A percentile compares a stretch with the other conserved stretches of the same genome.
Evolutionary conservation across 2,888 invertebrate genomes (phyloP).

Genomic region (Pristionchus mayeri): DNA sequence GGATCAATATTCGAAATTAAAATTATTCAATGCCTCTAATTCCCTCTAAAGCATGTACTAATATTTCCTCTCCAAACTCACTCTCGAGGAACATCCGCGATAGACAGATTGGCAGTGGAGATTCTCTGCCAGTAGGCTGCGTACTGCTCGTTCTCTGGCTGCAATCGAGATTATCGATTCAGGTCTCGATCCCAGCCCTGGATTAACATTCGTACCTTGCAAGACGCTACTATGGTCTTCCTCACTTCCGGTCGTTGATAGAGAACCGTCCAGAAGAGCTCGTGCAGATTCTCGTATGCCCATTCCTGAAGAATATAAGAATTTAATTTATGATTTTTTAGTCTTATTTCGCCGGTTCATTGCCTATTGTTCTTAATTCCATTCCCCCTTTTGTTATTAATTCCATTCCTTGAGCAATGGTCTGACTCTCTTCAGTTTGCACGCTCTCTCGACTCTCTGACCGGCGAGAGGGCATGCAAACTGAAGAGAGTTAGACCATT

Average conservation of each 20-base stretch:
- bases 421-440: no score
- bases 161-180: not conserved
- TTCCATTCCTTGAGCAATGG: no score
- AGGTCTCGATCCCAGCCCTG: no score
- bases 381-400: not conserved
- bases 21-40: no score
- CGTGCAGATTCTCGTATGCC: conserved; percentile 64
- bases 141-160: conserved; percentile 1
- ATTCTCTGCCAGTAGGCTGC: conserved; percentile 26
- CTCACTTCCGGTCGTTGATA: conserved; percentile 63
- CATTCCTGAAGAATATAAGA: conserved; percentile 54
- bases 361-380: not conserved
- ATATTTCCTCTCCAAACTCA: no score
- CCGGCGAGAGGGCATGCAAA: no score
- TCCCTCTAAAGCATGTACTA: no score
- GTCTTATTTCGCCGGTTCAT: no score
- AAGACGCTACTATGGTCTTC: not conserved
- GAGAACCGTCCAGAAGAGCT: conserved; percentile 65
- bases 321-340: no score
- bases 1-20: no score
- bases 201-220: conserved; percentile 7
- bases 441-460: no score
- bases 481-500: no score
- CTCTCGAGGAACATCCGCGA: conserved; percentile 24
- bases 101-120: not conserved